phyloP scores from a whole-genome alignment of 2,888 invertebrate species.

The Heliconius erato region DNA sequence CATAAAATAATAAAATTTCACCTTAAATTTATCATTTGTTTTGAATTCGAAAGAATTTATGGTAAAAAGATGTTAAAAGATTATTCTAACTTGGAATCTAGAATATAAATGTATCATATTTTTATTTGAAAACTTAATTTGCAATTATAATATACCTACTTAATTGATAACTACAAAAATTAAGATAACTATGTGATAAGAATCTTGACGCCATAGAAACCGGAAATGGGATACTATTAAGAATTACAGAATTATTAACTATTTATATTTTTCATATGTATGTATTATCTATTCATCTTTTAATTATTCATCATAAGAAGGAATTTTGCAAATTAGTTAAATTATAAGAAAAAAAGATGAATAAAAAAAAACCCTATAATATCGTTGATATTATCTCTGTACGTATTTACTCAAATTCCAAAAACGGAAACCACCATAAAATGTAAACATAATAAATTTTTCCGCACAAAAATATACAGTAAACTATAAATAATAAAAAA shows the following conservation, averaged over 20 bases:
- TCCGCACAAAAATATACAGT: not conserved
- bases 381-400: not conserved
- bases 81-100: not conserved
- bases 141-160: not conserved
- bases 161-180: constrained; percentile 12
- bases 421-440: not conserved
- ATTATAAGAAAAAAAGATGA: not conserved
- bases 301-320: not conserved
- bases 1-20: constrained; percentile 36
- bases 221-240: not conserved
- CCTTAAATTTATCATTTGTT: not conserved
- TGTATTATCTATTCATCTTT: not conserved
- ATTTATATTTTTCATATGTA: not conserved
- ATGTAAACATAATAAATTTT: constrained; percentile 3
- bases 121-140: constrained; percentile 22
- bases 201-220: not conserved
- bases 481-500: constrained; percentile 19
- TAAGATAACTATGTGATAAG: constrained; percentile 1
- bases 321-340: not conserved
- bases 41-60: not conserved
- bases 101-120: constrained; percentile 5
- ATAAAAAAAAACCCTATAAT: not conserved
- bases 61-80: not conserved
- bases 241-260: not conserved
- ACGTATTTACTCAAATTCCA: not conserved